Conservation (phyloP, 1,140 invertebrate genomes). For the Drosophila nannoptera region DNA sequence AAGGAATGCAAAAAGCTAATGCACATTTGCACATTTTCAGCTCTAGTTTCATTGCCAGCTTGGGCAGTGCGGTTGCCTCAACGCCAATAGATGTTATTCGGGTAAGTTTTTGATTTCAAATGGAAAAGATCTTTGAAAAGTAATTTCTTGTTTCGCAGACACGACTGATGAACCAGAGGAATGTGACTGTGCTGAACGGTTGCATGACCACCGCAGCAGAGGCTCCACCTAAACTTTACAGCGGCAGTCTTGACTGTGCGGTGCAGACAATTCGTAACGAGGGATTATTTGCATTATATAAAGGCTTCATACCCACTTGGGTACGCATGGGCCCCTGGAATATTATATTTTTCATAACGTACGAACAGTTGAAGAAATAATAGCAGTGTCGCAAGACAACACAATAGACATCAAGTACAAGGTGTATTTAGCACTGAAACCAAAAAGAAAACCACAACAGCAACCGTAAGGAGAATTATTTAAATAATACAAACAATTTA, state of each 20-base stretch:
- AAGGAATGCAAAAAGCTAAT: not conserved
- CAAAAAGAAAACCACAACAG: slow-evolving; percentile 36
- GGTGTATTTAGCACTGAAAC: slow-evolving; percentile 63
- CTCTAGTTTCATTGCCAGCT: slow-evolving; percentile 93
- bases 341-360: slow-evolving; percentile 97
- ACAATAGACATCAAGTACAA: slow-evolving; percentile 49
- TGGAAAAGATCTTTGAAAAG: not conserved
- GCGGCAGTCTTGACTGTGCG: slow-evolving; percentile 93
- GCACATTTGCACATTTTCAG: slow-evolving; percentile 79
- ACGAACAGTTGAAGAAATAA: slow-evolving; percentile 90
- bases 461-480: too few species aligned
- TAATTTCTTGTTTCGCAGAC: slow-evolving; percentile 82
- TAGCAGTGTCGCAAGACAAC: slow-evolving; percentile 74
- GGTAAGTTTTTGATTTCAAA: slow-evolving; percentile 82
- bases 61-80: slow-evolving; percentile 94
- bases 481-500: slow-evolving; percentile 42
- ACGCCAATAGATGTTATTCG: slow-evolving; percentile 97
- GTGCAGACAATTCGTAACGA: slow-evolving; percentile 83
- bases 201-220: slow-evolving; percentile 77
- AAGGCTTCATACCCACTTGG: slow-evolving; percentile 97
- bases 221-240: slow-evolving; percentile 84
- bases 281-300: slow-evolving; percentile 93
- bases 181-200: slow-evolving; percentile 81
- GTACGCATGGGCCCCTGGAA: slow-evolving; percentile 98
- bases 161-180: slow-evolving; percentile 93